Percentiles rank a stretch among this genome's conserved stretches.
Conservation (phyloP, 1,140 invertebrate species). For the Plodia interpunctella region DNA sequence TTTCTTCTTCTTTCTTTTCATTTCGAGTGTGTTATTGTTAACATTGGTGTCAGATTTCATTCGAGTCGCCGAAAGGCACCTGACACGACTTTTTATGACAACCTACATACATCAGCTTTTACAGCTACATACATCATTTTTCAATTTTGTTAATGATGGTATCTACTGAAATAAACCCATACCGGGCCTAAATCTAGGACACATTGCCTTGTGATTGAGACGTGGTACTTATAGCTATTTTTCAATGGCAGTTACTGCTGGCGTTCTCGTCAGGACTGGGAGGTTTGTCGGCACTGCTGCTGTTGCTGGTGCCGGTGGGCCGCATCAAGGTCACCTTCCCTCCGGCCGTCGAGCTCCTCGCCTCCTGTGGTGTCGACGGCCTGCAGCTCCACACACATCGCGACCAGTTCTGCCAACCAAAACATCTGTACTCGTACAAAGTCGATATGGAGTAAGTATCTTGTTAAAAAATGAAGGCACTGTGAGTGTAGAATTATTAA, state of each 20-base stretch:
- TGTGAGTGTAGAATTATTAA: too few species aligned
- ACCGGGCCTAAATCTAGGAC: background rate
- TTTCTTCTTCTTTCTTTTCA: too few species aligned
- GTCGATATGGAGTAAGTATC: slow-evolving; percentile 66
- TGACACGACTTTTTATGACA: too few species aligned
- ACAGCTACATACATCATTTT: too few species aligned
- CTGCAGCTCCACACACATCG: slow-evolving; percentile 74
- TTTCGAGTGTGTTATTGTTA: too few species aligned
- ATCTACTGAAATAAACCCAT: background rate
- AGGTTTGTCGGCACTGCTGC: slow-evolving; percentile 81
- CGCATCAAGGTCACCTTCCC: slow-evolving; percentile 82
- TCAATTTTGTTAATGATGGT: too few species aligned
- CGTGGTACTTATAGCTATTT: background rate
- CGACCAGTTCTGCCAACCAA: slow-evolving; percentile 75
- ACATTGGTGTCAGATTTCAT: too few species aligned
- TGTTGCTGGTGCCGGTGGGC: slow-evolving; percentile 85
- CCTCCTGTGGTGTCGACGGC: slow-evolving; percentile 69
- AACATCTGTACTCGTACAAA: slow-evolving; percentile 63
- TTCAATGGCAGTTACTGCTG: slow-evolving; percentile 80
- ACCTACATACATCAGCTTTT: too few species aligned
- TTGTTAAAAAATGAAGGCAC: too few species aligned
- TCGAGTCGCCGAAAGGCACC: too few species aligned
- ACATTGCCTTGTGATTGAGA: too few species aligned
- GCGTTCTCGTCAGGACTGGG: slow-evolving; percentile 83
- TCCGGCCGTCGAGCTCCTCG: slow-evolving; percentile 77